phyloP scores from a whole-genome alignment of 2,113 vertebrate species.

The Rhabdomys dilectus region DNA sequence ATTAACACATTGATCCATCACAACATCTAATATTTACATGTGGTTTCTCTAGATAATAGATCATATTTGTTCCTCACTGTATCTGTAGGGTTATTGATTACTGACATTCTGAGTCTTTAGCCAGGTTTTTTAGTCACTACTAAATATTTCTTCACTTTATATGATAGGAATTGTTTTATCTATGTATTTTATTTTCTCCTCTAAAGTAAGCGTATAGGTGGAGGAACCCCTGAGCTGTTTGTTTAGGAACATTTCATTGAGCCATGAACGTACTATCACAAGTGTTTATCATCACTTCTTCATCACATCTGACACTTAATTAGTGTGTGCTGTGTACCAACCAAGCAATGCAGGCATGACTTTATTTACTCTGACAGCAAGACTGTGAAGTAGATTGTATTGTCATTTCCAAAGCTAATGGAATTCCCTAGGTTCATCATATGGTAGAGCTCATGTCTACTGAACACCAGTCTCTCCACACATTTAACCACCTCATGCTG shows the following conservation, averaged over 20 bases:
- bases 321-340: no score
- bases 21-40: not conserved
- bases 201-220: not conserved
- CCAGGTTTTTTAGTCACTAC: not conserved
- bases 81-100: not conserved
- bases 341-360: no score
- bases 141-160: not conserved
- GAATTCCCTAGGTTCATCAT: no score
- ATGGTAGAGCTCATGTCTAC: no score
- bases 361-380: no score
- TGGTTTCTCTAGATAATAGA: not conserved
- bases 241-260: not conserved
- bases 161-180: not conserved
- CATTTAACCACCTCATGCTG: no score
- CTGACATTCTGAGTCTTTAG: not conserved
- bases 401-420: no score
- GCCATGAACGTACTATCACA: not conserved
- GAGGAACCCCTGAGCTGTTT: not conserved
- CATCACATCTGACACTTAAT: no score
- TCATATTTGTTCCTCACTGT: not conserved
- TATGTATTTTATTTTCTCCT: slow-evolving; percentile 23
- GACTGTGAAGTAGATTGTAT: no score
- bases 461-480: no score
- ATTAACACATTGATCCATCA: not conserved
- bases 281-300: no score